phyloP scores from a whole-genome alignment of 2,888 invertebrate species.

The Drosophila pegasa region DNA sequence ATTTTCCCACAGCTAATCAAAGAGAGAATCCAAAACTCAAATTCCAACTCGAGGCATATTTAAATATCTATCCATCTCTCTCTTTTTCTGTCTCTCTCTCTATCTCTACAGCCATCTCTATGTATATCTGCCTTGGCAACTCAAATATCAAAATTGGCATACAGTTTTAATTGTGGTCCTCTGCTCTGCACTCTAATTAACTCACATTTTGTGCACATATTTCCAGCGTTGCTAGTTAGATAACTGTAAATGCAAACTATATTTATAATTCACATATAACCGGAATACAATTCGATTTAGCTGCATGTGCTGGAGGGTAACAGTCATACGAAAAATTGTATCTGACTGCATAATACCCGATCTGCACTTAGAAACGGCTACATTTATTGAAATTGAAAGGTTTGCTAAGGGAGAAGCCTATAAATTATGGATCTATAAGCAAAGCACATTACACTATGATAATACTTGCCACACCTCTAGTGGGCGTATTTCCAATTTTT shows the following conservation, averaged over 20 bases:
- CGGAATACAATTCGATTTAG: slow-evolving; percentile 30
- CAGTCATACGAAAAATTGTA: neutral
- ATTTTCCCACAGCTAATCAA: slow-evolving; percentile 38
- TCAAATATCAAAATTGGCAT: slow-evolving; percentile 42
- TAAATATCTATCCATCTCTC: neutral
- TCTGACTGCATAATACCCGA: neutral
- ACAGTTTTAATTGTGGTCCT: slow-evolving; percentile 54
- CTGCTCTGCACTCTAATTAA: slow-evolving; percentile 45
- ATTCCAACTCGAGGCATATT: slow-evolving; percentile 8
- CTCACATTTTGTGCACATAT: slow-evolving; percentile 32
- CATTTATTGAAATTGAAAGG: too few species aligned
- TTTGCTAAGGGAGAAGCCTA: too few species aligned
- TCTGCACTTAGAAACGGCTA: neutral
- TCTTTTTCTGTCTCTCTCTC: neutral
- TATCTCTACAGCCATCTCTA: neutral
- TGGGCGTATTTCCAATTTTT: too few species aligned
- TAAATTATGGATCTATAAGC: too few species aligned
- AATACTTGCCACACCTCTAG: too few species aligned
- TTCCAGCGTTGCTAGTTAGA: slow-evolving; percentile 31
- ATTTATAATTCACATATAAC: slow-evolving; percentile 7
- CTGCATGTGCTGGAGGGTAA: slow-evolving; percentile 1
- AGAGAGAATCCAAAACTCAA: slow-evolving; percentile 25
- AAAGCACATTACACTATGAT: too few species aligned
- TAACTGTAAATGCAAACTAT: slow-evolving; percentile 20
- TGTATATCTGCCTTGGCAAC: slow-evolving; percentile 1